Evolutionary conservation across 2,888 invertebrate genomes (phyloP).

Genomic region (Esperia sulphurella): DNA sequence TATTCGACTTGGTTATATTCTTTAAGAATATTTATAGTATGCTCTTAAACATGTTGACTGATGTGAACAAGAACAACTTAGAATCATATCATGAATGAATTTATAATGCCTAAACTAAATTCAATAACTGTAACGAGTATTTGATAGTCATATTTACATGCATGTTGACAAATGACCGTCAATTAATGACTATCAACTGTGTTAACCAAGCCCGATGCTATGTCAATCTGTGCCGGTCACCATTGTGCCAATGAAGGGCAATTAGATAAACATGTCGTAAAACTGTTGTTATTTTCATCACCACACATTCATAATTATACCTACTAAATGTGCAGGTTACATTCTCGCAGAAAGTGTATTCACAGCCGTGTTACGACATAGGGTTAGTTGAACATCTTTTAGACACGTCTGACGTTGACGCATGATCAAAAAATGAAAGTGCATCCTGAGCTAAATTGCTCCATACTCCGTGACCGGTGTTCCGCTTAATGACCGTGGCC

Average conservation of each 20-base stretch:
- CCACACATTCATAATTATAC: too few relatives aligned
- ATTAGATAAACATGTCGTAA: constrained; percentile 11
- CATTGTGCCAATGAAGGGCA: constrained; percentile 10
- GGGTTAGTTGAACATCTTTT: background rate
- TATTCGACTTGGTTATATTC: too few relatives aligned
- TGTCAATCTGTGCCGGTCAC: constrained; percentile 12
- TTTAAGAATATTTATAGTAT: too few relatives aligned
- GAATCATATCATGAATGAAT: too few relatives aligned
- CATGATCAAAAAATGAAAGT: constrained; percentile 28
- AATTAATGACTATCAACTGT: constrained; percentile 5
- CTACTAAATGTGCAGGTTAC: too few relatives aligned
- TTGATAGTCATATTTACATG: background rate
- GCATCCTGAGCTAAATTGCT: constrained; percentile 20
- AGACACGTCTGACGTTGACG: constrained; percentile 15
- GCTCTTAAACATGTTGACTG: too few relatives aligned
- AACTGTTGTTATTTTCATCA: background rate
- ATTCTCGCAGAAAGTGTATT: background rate
- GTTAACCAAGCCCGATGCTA: constrained; percentile 8
- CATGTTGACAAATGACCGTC: background rate
- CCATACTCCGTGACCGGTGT: constrained; percentile 35
- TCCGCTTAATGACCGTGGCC: constrained; percentile 41
- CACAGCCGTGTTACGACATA: background rate
- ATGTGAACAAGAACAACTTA: too few relatives aligned
- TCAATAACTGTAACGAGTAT: background rate
- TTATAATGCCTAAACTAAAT: too few relatives aligned